These are phyloP conservation scores for Diabrotica balteata DNA, from an alignment of 2,888 invertebrate species.

Conservation along the genomic window DNA sequence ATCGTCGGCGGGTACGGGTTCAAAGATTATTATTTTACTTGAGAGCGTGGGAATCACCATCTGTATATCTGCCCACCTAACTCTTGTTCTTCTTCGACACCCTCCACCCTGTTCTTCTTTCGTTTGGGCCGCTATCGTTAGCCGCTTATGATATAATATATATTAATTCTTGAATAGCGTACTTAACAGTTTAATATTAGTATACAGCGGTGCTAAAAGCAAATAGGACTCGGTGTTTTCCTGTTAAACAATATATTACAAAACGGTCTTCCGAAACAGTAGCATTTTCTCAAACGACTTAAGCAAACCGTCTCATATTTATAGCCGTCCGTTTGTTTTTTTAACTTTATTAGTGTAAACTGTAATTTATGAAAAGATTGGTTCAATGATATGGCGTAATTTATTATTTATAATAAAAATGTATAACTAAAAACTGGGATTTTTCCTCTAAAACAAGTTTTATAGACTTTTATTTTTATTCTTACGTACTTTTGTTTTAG, in stretches of 20 bases:
- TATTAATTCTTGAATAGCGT: constrained; percentile 7
- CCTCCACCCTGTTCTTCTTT: not conserved
- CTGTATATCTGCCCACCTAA: constrained; percentile 45
- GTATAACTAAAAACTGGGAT: too few relatives aligned
- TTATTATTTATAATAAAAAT: constrained; percentile 3
- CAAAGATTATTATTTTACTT: constrained; percentile 46
- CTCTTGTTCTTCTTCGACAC: constrained; percentile 29
- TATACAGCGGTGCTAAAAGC: constrained; percentile 27
- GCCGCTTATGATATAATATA: constrained; percentile 16
- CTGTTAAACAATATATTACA: constrained; percentile 44
- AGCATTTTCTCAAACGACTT: not conserved
- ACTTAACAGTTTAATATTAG: not conserved
- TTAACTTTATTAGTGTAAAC: too few relatives aligned
- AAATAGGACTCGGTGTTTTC: constrained; percentile 48
- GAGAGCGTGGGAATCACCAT: constrained; percentile 52
- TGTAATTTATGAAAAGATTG: too few relatives aligned
- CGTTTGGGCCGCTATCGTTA: constrained; percentile 9
- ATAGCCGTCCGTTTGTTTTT: too few relatives aligned
- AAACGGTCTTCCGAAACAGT: constrained; percentile 1
- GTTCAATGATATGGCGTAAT: not conserved
- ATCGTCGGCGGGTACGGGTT: constrained; percentile 37
- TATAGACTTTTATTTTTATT: too few relatives aligned
- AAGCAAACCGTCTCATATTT: too few relatives aligned
- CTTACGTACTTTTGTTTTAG: too few relatives aligned
- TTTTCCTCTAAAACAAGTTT: too few relatives aligned